Conservation (phyloP, 2,888 invertebrate species). For the Ichneumon xanthorius region DNA sequence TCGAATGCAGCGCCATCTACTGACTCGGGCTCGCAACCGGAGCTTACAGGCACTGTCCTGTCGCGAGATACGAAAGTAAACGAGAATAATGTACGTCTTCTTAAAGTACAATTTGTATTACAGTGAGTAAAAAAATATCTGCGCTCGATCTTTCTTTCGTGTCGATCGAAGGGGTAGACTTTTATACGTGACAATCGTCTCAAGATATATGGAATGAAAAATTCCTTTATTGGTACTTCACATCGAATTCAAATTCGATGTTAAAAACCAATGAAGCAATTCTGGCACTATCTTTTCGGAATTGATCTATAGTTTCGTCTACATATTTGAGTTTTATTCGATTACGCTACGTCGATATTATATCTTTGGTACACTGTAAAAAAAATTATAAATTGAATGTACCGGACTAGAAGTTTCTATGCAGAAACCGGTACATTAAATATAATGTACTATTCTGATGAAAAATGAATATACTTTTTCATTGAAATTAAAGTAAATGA, state of each 20-base stretch:
- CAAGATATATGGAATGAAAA: background rate
- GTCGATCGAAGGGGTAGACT: background rate
- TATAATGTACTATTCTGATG: too few species aligned
- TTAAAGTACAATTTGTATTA: background rate
- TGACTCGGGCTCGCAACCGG: background rate
- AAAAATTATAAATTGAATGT: too few species aligned
- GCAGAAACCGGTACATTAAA: too few species aligned
- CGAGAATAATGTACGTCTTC: background rate
- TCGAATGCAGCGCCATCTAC: background rate
- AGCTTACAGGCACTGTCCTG: background rate
- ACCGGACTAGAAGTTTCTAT: too few species aligned
- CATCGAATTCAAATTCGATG: background rate
- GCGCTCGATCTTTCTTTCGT: background rate
- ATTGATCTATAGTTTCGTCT: too few species aligned
- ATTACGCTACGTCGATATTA: too few species aligned
- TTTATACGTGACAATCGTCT: background rate
- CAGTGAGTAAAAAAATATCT: background rate
- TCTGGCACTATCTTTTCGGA: background rate
- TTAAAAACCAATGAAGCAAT: background rate
- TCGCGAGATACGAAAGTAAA: conserved; percentile 2
- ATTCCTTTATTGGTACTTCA: background rate
- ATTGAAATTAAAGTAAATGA: too few species aligned
- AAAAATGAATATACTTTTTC: too few species aligned
- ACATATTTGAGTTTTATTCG: too few species aligned
- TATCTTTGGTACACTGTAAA: too few species aligned